phyloP scores from a whole-genome alignment of 1,140 invertebrate species.

The Drosophila subpulchrella region DNA sequence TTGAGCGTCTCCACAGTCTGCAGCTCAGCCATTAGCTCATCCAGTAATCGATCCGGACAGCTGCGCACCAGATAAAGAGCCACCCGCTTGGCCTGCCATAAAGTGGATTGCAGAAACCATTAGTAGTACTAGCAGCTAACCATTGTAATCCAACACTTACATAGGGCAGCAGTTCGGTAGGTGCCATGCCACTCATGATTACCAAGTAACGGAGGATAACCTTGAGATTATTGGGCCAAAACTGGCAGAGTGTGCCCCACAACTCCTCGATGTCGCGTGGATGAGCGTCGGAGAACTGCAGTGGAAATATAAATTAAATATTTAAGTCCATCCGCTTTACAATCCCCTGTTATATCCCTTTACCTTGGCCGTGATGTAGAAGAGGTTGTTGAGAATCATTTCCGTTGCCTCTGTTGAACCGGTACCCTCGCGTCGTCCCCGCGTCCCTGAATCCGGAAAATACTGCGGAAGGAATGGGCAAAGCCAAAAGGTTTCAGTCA shows the following conservation, averaged over 20 bases:
- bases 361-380: slow-evolving; percentile 98
- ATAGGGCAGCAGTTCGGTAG: slow-evolving; percentile 94
- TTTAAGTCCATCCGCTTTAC: background rate
- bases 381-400: slow-evolving; percentile 99
- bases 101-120: background rate
- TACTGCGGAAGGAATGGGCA: slow-evolving; percentile 85
- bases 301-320: slow-evolving; percentile 3
- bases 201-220: slow-evolving; percentile 99
- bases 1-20: slow-evolving; percentile 98
- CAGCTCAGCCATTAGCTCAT: slow-evolving; percentile 98
- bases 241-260: slow-evolving; percentile 97
- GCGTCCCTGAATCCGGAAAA: slow-evolving; percentile 89
- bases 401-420: slow-evolving; percentile 99
- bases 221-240: slow-evolving; percentile 98
- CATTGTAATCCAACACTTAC: slow-evolving; percentile 86
- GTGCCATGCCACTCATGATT: slow-evolving; percentile 97
- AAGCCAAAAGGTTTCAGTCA: background rate
- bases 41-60: slow-evolving; percentile 94
- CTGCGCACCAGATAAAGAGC: slow-evolving; percentile 96
- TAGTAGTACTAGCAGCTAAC: background rate
- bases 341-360: slow-evolving; percentile 14
- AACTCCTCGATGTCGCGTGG: slow-evolving; percentile 97
- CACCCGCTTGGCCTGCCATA: slow-evolving; percentile 94
- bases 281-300: slow-evolving; percentile 96
- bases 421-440: slow-evolving; percentile 94